Base-by-base conservation (phyloP, 2,113 vertebrate species). In the Eidolon helvum region DNA sequence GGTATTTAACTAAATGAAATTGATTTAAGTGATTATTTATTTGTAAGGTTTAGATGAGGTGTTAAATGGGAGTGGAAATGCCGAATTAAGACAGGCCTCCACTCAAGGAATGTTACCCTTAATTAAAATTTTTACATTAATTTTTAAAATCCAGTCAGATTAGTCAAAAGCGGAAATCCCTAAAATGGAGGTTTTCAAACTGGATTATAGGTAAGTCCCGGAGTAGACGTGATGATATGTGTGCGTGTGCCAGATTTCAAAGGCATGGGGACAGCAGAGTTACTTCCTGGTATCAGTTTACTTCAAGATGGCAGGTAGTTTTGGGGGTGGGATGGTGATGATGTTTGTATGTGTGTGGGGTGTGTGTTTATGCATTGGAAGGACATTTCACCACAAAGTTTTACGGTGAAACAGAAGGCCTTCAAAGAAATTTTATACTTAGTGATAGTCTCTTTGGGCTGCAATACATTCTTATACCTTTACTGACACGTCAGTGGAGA, bases 1-100 rank as follows among this genome's bases (percentile, higher is more conserved):
- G 91, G 72, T 87, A 63, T 71, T 94, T 89, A 79, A 72, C n/a
- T 85, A 90, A 33, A 12, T 65, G 50, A 87, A 90, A 88, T 35
- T 87, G 53, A 68, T 10, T 50, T 80, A 40, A 86, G 24, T 40
- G 24, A 66, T 85, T 84, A 74, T 82, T 57, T 63, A 40, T 55
- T 77, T 71, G 3, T 89, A 87, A 95, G 55, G 33, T 84, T 96
- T 45, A 57, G 65, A 55, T 83, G 18, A 84, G 75, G 4, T 82
- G 40, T 75, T 77, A 82, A 85, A 30, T 85, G 24, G 59, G 40
- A 80, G 40, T 77, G 24, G n/a, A 28, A 50, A 78, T 63, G 72
- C 30, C 66, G 91, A 19, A 53, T 78, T 77, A 89, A 77, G 45
- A 45, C 28, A 91, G 63, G 38, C n/a, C 68, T 90, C 50, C 40